Base-by-base conservation (phyloP, 2,797 vertebrate species). In the Sebastes oblongus region DNA sequence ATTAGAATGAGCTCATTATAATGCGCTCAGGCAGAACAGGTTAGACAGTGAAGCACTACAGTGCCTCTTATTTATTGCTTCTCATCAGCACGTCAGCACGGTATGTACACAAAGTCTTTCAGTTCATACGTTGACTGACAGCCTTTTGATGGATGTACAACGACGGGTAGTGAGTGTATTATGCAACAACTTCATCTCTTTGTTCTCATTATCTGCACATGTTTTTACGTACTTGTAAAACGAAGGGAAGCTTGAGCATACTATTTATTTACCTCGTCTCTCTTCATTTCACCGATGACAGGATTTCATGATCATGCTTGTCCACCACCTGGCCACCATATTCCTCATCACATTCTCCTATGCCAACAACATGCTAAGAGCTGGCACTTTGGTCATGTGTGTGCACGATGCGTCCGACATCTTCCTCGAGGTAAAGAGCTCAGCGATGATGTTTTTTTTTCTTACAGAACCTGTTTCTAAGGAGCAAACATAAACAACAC, bases 241-340 rank as follows among this genome's bases (percentile, higher is more conserved):
- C 39, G 14, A 42, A 42, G 39, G 18, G 42, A 34, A 59, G 8
- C 32, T 22, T 2, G 3, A 72, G 10, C 20, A 8, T 79, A n/a
- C 6, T 56, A 14, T 50, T 18, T 50, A 20, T 50, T 50, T 50
- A 61, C 29, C 16, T 61, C 27, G 29, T 30, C 29, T 81, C 34
- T n/a, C 11, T 61, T 64, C 36, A 62, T 91, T 81, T 83, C 62
- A 68, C 34, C 9, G 7, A 72, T 72, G 65, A 81, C 78, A 99
- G 98, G 98, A 99, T 88, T 99, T 99, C 89, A 77, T 98, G 81
- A 96, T 99, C 73, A 99, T 99, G 98, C 97, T 99, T 12, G 91
- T 99, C 70, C 98, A 99, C 94, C 98, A 99, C 81, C 89, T 99
- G 93, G 96, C 96, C 84, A 96, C 97, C 5, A 95, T 99, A 34